These are phyloP conservation scores for Datnioides undecimradiatus DNA, from an alignment of 2,113 vertebrate genomes.

Conservation along the genomic window DNA sequence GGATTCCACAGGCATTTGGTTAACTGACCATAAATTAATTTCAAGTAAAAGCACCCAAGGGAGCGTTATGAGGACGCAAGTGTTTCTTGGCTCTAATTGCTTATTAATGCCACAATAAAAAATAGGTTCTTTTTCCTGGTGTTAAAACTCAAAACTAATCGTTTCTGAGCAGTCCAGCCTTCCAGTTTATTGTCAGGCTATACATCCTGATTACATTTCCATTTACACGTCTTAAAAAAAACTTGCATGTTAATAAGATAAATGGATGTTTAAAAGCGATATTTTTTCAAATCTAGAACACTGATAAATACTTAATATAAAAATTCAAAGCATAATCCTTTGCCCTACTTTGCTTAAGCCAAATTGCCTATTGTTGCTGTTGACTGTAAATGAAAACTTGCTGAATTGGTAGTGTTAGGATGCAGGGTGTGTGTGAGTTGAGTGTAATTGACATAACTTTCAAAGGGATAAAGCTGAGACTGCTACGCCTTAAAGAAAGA, in stretches of 20 bases:
- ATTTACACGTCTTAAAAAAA: not conserved
- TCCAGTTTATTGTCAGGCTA: conserved; percentile 3
- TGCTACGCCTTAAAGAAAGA: conserved; percentile 3
- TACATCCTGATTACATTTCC: not conserved
- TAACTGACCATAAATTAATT: conserved; percentile 1
- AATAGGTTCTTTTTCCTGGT: not conserved
- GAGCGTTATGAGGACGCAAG: not conserved
- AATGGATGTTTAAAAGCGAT: not conserved
- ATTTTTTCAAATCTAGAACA: not conserved
- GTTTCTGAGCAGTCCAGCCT: not conserved
- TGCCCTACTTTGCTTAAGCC: not conserved
- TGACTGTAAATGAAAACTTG: conserved; percentile 68
- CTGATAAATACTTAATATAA: not conserved
- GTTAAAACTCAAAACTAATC: not conserved
- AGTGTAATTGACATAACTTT: conserved; percentile 22
- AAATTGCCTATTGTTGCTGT: conserved; percentile 36
- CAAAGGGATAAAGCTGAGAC: conserved; percentile 37
- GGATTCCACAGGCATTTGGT: conserved; percentile 12
- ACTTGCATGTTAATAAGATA: not conserved
- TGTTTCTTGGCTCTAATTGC: conserved; percentile 26
- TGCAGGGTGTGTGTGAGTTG: conserved; percentile 36
- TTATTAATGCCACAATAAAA: conserved; percentile 9
- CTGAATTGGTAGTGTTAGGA: conserved; percentile 49
- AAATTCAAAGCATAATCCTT: not conserved
- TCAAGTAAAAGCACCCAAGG: conserved; percentile 3